These are phyloP conservation scores for Caenorhabditis briggsae DNA, from an alignment of 1,140 invertebrate genomes.

Conservation along the genomic window DNA sequence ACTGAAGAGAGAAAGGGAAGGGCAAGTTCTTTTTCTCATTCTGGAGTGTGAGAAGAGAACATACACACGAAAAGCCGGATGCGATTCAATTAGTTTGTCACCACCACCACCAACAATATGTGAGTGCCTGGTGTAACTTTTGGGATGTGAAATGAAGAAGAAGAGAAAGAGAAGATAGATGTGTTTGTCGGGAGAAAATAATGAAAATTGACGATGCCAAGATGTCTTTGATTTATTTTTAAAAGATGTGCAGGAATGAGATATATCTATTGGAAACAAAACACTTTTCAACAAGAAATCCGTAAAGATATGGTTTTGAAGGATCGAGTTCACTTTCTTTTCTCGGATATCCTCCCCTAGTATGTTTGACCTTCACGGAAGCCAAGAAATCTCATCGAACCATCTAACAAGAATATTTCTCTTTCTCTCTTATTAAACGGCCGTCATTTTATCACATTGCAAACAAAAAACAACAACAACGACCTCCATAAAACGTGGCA, in stretches of 20 bases:
- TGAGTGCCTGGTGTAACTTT: slow-evolving; percentile 47
- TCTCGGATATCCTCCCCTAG: slow-evolving; percentile 34
- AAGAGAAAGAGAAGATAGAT: slow-evolving; percentile 11
- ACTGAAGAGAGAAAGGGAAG: not conserved
- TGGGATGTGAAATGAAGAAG: slow-evolving; percentile 9
- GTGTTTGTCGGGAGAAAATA: not conserved
- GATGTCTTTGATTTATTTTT: slow-evolving; percentile 21
- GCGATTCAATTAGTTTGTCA: slow-evolving; percentile 50
- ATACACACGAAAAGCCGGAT: slow-evolving; percentile 11
- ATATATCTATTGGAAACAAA: not conserved
- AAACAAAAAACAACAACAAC: not conserved
- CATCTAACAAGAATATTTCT: not conserved
- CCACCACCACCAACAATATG: slow-evolving; percentile 4
- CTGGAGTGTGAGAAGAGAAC: not conserved
- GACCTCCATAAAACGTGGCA: not conserved
- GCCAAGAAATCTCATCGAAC: not conserved
- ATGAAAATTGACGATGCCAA: slow-evolving; percentile 1
- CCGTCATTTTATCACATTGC: not conserved
- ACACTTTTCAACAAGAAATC: not conserved
- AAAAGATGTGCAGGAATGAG: not conserved
- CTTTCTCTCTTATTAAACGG: slow-evolving; percentile 6
- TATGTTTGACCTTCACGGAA: slow-evolving; percentile 52
- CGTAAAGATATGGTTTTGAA: slow-evolving; percentile 13
- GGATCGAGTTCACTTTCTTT: slow-evolving; percentile 48
- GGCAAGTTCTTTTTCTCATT: slow-evolving; percentile 48